These are phyloP conservation scores for Helleia helle DNA, from an alignment of 2,888 invertebrate genomes.

Conservation along the genomic window DNA sequence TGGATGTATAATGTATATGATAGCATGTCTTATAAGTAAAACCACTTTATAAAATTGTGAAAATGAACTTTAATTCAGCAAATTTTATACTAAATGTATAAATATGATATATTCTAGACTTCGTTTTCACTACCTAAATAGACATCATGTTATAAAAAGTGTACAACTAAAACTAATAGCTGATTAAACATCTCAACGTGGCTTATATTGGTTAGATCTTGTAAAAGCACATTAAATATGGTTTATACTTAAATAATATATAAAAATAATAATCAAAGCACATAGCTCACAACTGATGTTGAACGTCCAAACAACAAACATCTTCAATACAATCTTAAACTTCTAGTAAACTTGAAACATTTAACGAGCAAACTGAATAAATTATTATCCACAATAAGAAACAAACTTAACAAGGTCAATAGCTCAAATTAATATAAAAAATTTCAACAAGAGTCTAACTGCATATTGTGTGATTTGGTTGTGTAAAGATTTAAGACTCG, in stretches of 20 bases:
- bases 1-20: neutral
- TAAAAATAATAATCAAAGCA: conserved; percentile 70
- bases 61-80: conserved; percentile 74
- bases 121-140: conserved; percentile 72
- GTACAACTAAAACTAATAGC: conserved; percentile 74
- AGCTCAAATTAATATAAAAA: conserved; percentile 71
- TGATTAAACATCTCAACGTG: conserved; percentile 73
- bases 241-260: conserved; percentile 72
- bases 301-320: conserved; percentile 66
- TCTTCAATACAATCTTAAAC: conserved; percentile 68
- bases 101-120: conserved; percentile 74
- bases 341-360: conserved; percentile 73
- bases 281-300: conserved; percentile 65
- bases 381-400: conserved; percentile 70
- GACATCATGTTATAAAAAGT: conserved; percentile 74
- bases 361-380: conserved; percentile 75
- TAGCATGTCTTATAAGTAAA: conserved; percentile 15
- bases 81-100: conserved; percentile 75
- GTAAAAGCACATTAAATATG: conserved; percentile 70
- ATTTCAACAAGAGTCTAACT: conserved; percentile 65
- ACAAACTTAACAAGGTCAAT: conserved; percentile 74
- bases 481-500: conserved; percentile 42
- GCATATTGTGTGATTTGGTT: conserved; percentile 41
- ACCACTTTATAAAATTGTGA: conserved; percentile 66
- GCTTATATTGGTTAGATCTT: conserved; percentile 73